Evolutionary conservation across 2,113 vertebrate species (phyloP), one percentile per base, ranked within the genome.

Genomic region (Oxyura jamaicensis): DNA sequence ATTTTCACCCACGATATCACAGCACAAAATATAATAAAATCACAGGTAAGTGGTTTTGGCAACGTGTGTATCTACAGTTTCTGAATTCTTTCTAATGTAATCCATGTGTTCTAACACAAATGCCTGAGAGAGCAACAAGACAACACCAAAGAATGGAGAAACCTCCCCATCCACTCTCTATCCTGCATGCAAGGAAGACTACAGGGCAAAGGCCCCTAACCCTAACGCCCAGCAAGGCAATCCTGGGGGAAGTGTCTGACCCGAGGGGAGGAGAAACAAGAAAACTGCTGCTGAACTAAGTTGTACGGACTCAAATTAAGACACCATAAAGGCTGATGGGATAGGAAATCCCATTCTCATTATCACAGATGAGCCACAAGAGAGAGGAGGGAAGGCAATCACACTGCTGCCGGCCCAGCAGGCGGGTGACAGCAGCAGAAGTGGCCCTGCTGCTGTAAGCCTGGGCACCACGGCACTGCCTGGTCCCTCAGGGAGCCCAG

Each of bases 1-100:
- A 69, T 91, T 97, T 97, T 92, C 76, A 90, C 63, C 78, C 91
- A 22, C 53, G 73, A 97, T 73, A 94, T 93, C 95, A 78, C 91
- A 89, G 72, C 76, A 82, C 62, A 80, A 77, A 95, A 96, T 90
- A 83, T 90, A 83, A 59, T 87, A 33, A 91, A 73, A 82, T 48
- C 79, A 13, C 74, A 86, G 71, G 90, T 48, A 92, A 95, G 76
- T 21, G 79, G 92, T 71, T 42, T 65, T 76, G 88, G 52, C 55
- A 62, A 97, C 93, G 81, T 86, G 88, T 86, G 44, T 94, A 95
- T 55, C 83, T 71, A 95, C 79, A 74, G 83, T 74, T 88, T 36
- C 50, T 59, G 36, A 92, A 93, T 93, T 90, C 92, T 63, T 66
- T 67, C 72, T 25, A 8, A 93, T 95, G 93, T 94, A 92, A 91